Evolutionary conservation across 2,888 invertebrate species (phyloP), one percentile per base, ranked within the genome.

Genomic region (Eristalis tenax): DNA sequence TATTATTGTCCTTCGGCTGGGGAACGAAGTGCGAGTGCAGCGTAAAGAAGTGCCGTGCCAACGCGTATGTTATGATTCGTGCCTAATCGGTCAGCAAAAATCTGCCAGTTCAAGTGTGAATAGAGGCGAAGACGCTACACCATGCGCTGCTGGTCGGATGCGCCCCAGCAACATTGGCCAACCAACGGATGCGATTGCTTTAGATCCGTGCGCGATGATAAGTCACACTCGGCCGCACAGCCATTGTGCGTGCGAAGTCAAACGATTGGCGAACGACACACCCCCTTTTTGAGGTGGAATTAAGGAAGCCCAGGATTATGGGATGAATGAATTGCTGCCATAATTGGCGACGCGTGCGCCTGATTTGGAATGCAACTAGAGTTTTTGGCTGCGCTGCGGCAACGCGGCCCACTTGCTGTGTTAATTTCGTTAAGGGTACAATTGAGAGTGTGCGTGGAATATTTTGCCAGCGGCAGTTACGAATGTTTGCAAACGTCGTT

Each of bases 81-180:
- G 87, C 71, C 83, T 87, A 87, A 87, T 87, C 87, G 87, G 87
- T 87, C 87, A 87, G 79, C 79, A 87, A 87, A 87, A 80, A 83
- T 83, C 50, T 80, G 73, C 87, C 76, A 79, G 71, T 73, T 87
- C 57, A 65, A 83, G 79, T 83, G 87, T 79, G 56, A 87, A 83
- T 50, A 63, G 68, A 79, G 87, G 83, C 87, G 76, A 76, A 83
- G 76, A 83, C 78, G 69, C 70, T 50, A 18, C 50, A 50, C 18
- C 50, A 50, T 38, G 13, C 38, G 38, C 38, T 3, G 40, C n/a
- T n/a, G 38, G 18, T 59, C 63, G 50, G 50, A 50, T 50, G 50
- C 43, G 43, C 18, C 50, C 50, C 50, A 8, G 18, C 8, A 18
- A 10, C 50, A 50, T 50, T 50, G 50, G 50, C 50, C 50, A 50